Percentiles rank a stretch among this genome's conserved stretches.
Evolutionary conservation across 53 echinoderm and acorn worm species (phyloP).

Genomic region (Stichopus horrens): DNA sequence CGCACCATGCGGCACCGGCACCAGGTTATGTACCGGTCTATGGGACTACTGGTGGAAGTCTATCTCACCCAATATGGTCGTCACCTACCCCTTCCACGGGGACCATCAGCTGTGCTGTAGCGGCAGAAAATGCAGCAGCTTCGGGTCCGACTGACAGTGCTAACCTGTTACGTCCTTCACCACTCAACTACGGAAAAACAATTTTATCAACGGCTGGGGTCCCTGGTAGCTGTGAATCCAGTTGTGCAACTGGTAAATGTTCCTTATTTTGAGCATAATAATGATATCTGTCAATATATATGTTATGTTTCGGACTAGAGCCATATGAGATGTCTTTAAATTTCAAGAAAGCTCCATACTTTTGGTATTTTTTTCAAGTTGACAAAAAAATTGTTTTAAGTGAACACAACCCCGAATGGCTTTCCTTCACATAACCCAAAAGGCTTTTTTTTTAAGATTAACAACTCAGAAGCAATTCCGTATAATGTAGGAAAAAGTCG

Average conservation of each 20-base stretch:
- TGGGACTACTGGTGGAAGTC: slow-evolving; percentile 72
- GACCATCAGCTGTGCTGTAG: slow-evolving; percentile 69
- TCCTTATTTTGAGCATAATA: too few relatives aligned
- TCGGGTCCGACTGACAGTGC: slow-evolving; percentile 53
- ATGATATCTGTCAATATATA: too few relatives aligned
- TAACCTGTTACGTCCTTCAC: slow-evolving; percentile 68
- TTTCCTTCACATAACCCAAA: too few relatives aligned
- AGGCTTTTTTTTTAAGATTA: too few relatives aligned
- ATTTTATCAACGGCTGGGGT: neutral
- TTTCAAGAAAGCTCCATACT: too few relatives aligned
- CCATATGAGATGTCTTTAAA: too few relatives aligned
- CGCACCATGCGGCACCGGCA: slow-evolving; percentile 64
- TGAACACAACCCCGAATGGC: too few relatives aligned
- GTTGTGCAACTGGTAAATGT: slow-evolving; percentile 45
- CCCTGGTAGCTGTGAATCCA: slow-evolving; percentile 35
- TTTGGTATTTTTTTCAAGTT: too few relatives aligned
- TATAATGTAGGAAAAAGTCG: neutral
- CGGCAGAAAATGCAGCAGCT: slow-evolving; percentile 65
- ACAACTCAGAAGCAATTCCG: too few relatives aligned
- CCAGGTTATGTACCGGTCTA: slow-evolving; percentile 89
- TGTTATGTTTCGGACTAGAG: too few relatives aligned
- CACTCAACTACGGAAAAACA: slow-evolving; percentile 57
- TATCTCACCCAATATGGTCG: slow-evolving; percentile 75
- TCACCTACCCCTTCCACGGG: slow-evolving; percentile 52
- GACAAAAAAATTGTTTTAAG: too few relatives aligned